Conservation (phyloP, 1,140 invertebrate species). For the Drosophila varians region DNA sequence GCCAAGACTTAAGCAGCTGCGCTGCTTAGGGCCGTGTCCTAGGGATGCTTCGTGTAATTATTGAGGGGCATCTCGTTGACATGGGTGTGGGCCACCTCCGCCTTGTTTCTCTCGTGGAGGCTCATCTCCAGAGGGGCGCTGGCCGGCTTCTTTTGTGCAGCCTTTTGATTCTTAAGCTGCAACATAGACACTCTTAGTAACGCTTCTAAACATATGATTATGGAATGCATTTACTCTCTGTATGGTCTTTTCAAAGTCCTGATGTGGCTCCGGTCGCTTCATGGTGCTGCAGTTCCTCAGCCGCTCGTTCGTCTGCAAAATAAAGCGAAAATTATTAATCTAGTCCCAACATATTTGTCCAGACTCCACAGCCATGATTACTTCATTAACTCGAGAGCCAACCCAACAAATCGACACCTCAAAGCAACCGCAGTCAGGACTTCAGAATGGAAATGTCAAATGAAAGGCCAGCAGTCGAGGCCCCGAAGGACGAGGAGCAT, state of each 20-base stretch:
- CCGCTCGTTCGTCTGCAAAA: constrained; percentile 65
- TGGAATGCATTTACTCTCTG: constrained; percentile 71
- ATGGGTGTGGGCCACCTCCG: constrained; percentile 65
- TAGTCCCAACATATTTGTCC: not conserved
- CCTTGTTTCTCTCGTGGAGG: constrained; percentile 75
- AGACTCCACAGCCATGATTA: constrained; percentile 48
- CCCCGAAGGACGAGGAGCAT: constrained; percentile 59
- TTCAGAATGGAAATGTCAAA: constrained; percentile 71
- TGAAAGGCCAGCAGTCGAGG: constrained; percentile 67
- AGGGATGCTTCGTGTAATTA: constrained; percentile 83
- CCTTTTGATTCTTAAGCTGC: constrained; percentile 82
- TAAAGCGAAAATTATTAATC: constrained; percentile 1
- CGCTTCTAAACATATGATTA: not conserved
- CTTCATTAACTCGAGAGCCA: constrained; percentile 64
- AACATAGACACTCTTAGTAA: not conserved
- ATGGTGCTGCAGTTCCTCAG: constrained; percentile 75
- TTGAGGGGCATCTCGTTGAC: constrained; percentile 78
- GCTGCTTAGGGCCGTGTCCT: constrained; percentile 73
- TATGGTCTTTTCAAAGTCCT: constrained; percentile 83
- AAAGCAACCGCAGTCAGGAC: constrained; percentile 51
- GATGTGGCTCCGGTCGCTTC: constrained; percentile 78
- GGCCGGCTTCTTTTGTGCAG: constrained; percentile 70
- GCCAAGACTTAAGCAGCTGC: constrained; percentile 63
- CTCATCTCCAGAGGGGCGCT: constrained; percentile 70
- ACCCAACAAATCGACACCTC: constrained; percentile 73